Percentiles rank a stretch among this genome's conserved stretches.
Evolutionary conservation across 2,113 vertebrate species (phyloP).

Genomic region (Vanacampus margaritifer): DNA sequence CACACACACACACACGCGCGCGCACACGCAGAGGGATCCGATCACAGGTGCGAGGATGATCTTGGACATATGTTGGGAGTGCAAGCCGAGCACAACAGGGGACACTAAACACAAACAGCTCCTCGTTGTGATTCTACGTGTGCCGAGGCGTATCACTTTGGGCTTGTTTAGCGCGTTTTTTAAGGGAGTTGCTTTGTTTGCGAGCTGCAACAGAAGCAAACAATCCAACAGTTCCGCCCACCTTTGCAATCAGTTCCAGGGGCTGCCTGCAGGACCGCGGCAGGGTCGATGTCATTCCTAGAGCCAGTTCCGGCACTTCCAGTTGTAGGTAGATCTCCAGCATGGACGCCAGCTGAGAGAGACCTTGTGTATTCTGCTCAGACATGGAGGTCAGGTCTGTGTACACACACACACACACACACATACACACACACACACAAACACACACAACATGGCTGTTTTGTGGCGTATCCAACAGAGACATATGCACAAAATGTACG

Average conservation of each 20-base stretch:
- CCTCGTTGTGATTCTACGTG: slow-evolving; percentile 9
- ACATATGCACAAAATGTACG: slow-evolving; percentile 4
- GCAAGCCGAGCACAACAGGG: slow-evolving; percentile 21
- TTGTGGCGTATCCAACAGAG: neutral
- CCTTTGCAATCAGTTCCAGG: slow-evolving; percentile 87
- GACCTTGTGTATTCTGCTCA: slow-evolving; percentile 85
- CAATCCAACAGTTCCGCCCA: slow-evolving; percentile 63
- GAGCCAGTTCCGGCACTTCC: slow-evolving; percentile 72
- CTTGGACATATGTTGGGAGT: slow-evolving; percentile 30
- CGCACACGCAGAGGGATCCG: slow-evolving; percentile 17
- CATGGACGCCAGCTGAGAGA: slow-evolving; percentile 79
- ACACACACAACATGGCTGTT: neutral
- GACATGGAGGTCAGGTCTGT: slow-evolving; percentile 80
- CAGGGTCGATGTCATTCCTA: slow-evolving; percentile 54
- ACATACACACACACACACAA: neutral
- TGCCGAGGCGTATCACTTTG: neutral
- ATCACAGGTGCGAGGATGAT: slow-evolving; percentile 43
- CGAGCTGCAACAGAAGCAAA: neutral
- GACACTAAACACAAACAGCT: slow-evolving; percentile 22
- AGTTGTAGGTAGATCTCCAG: slow-evolving; percentile 82
- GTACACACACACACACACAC: neutral
- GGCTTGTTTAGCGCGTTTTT: neutral
- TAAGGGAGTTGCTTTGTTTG: neutral
- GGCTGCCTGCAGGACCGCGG: slow-evolving; percentile 75
- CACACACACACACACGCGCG: slow-evolving; percentile 12